A percentile compares a stretch with the other conserved stretches of the same genome.
Conservation (phyloP, 1,140 invertebrate species). For the Brachionus asplanchnoidis region DNA sequence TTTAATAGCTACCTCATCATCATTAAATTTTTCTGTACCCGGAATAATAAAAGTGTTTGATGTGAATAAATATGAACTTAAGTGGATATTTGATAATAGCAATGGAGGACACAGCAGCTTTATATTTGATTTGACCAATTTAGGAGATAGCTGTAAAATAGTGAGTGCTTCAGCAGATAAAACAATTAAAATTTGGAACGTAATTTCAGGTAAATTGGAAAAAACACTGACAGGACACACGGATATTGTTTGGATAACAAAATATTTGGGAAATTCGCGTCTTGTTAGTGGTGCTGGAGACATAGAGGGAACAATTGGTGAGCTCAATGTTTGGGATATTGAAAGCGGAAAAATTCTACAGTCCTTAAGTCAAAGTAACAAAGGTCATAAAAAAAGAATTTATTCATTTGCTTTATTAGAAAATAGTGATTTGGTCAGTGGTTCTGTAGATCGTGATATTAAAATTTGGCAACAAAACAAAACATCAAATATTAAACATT, state of each 20-base stretch:
- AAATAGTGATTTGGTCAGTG: not conserved
- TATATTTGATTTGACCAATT: not conserved
- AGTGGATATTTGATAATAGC: not conserved
- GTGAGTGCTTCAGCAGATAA: not conserved
- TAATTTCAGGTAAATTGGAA: not conserved
- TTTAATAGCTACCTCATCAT: not conserved
- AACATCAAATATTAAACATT: not conserved
- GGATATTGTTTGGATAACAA: not conserved
- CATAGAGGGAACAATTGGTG: not conserved
- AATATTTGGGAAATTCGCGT: not conserved
- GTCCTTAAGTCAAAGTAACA: not conserved
- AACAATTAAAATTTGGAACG: not conserved
- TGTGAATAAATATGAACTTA: not conserved
- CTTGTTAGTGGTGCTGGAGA: conserved; percentile 11
- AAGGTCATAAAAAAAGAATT: not conserved
- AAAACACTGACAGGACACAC: not conserved
- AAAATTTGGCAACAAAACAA: not conserved
- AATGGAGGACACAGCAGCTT: not conserved
- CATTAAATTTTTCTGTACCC: not conserved
- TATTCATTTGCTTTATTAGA: not conserved
- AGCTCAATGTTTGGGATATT: not conserved
- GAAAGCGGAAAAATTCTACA: not conserved
- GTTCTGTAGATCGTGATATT: not conserved
- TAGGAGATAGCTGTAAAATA: not conserved
- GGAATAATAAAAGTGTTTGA: conserved; percentile 25